These are phyloP conservation scores for Brachionus asplanchnoidis DNA, from an alignment of 1,140 invertebrate species.

Conservation along the genomic window DNA sequence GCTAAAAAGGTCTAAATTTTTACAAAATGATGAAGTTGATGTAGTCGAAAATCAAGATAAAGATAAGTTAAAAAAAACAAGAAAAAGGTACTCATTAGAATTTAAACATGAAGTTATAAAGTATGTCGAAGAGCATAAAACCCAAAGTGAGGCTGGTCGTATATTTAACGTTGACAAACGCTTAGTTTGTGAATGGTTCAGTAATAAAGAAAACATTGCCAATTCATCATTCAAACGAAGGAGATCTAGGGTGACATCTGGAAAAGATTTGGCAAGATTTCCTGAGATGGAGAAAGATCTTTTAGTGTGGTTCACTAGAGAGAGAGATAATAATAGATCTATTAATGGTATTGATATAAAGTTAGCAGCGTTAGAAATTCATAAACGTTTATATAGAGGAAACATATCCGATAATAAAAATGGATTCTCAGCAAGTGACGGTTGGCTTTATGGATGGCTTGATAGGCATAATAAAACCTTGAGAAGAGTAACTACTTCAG, in stretches of 20 bases:
- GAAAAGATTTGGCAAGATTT: neutral
- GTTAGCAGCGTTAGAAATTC: neutral
- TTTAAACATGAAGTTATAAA: no score
- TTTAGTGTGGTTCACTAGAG: neutral
- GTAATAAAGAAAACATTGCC: neutral
- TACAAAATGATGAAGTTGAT: no score
- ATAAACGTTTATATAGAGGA: neutral
- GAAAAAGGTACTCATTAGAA: no score
- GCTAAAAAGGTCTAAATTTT: no score
- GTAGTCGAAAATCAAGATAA: no score
- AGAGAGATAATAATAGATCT: neutral
- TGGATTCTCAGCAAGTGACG: neutral
- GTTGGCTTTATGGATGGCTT: neutral
- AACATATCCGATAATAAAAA: no score
- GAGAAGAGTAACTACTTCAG: neutral
- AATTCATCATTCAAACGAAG: neutral
- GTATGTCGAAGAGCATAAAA: no score
- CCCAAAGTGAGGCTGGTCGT: no score
- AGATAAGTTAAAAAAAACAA: no score
- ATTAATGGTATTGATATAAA: neutral
- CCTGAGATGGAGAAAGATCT: neutral
- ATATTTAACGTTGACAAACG: no score
- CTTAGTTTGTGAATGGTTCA: no score
- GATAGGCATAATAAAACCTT: neutral
- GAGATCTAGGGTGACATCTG: neutral